Percentiles rank a stretch among this genome's conserved stretches.
These are phyloP conservation scores for Paralichthys olivaceus DNA, from an alignment of 2,113 vertebrate species.

Conservation along the genomic window DNA sequence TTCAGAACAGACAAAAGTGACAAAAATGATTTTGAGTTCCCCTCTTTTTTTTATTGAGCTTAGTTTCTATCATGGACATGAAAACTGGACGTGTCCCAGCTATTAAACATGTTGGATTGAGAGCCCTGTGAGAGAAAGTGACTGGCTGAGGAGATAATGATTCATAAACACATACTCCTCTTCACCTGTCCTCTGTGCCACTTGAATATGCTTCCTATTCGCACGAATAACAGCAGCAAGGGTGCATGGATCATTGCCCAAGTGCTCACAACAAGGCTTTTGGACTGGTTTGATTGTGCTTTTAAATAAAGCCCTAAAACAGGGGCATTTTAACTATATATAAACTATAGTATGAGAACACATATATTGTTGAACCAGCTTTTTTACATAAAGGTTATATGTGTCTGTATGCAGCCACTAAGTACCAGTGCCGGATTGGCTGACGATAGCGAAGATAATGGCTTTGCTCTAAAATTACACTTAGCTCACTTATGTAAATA, in stretches of 20 bases:
- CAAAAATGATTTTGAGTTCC: background rate
- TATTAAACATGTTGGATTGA: background rate
- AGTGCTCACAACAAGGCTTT: background rate
- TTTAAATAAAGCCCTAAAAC: background rate
- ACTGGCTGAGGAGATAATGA: background rate
- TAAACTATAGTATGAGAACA: background rate
- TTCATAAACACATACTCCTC: background rate
- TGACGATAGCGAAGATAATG: background rate
- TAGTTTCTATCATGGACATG: background rate
- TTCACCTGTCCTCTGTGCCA: background rate
- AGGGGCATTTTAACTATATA: too few species aligned
- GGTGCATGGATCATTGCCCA: too few species aligned
- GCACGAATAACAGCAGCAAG: background rate
- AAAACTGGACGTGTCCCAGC: background rate
- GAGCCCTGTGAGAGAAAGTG: too few species aligned
- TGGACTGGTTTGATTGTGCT: background rate
- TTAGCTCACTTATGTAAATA: background rate
- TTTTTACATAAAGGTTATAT: too few species aligned
- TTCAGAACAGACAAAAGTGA: background rate
- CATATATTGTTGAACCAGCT: background rate
- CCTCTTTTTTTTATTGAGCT: background rate
- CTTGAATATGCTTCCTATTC: background rate
- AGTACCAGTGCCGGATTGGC: background rate
- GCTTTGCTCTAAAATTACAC: too few species aligned
- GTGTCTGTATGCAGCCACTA: background rate